These are phyloP conservation scores for Neomonachus schauinslandi DNA, from an alignment of 2,113 vertebrate species.

Conservation along the genomic window DNA sequence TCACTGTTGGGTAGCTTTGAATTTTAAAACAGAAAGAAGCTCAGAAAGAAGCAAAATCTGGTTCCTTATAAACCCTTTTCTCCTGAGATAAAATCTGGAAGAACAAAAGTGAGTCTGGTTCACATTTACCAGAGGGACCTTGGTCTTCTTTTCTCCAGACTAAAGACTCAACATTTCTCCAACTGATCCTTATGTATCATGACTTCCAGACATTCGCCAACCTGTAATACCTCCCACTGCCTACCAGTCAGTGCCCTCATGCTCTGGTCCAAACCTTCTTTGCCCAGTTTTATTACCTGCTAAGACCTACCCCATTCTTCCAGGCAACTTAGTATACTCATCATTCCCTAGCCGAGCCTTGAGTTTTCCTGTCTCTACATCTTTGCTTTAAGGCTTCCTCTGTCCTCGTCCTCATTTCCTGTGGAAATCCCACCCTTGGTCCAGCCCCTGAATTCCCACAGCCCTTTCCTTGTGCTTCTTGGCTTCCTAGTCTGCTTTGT, in stretches of 20 bases:
- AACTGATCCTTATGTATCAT: not conserved
- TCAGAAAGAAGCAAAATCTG: not conserved
- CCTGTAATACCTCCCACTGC: not conserved
- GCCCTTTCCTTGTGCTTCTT: slow-evolving; percentile 30
- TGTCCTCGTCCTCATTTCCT: slow-evolving; percentile 6
- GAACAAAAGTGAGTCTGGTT: not conserved
- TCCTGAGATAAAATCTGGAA: not conserved
- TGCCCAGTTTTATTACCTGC: not conserved
- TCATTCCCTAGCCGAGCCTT: not conserved
- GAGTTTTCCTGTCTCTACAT: slow-evolving; percentile 32
- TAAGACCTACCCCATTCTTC: not conserved
- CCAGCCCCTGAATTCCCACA: slow-evolving; percentile 3
- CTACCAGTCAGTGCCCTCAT: not conserved
- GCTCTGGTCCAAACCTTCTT: not conserved
- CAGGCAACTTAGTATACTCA: not conserved
- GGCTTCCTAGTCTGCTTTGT: not conserved
- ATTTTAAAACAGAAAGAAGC: not conserved
- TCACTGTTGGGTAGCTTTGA: not conserved
- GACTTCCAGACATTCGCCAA: not conserved
- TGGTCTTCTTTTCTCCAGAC: not conserved
- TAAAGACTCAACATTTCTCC: not conserved
- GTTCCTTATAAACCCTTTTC: not conserved
- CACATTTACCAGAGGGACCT: not conserved
- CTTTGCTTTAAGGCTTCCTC: slow-evolving; percentile 35
- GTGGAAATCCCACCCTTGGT: not conserved